Evolutionary conservation across 92 coral and sea anemone genomes (phyloP).

Genomic region (Ricordea florida): DNA sequence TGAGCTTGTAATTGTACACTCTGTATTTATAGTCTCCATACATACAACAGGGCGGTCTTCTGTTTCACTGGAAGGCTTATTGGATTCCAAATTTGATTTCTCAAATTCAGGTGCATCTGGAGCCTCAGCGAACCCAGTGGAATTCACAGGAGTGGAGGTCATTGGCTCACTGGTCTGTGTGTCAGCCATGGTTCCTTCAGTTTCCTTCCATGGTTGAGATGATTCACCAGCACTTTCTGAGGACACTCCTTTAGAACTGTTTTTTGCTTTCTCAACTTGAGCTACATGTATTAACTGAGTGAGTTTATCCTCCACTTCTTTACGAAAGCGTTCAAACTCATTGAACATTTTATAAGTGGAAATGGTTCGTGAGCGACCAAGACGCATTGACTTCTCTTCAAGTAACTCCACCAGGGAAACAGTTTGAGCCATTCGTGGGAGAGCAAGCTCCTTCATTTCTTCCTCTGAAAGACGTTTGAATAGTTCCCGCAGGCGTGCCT

Average conservation of each 20-base stretch:
- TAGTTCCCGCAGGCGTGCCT: constrained; percentile 20
- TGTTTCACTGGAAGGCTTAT: too few species aligned
- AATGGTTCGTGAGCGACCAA: not conserved
- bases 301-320: constrained; percentile 13
- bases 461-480: constrained; percentile 6
- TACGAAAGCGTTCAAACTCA: constrained; percentile 41
- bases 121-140: too few species aligned
- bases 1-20: too few species aligned
- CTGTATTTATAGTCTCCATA: too few species aligned
- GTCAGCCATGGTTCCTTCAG: not conserved
- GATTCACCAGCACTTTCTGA: not conserved
- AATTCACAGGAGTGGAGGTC: too few species aligned
- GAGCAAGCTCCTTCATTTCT: not conserved
- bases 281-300: not conserved
- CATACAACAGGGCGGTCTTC: too few species aligned
- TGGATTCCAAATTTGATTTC: too few species aligned
- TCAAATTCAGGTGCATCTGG: too few species aligned
- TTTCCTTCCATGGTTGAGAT: not conserved
- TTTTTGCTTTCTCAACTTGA: not conserved
- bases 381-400: constrained; percentile 19
- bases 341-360: constrained; percentile 31
- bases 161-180: too few species aligned
- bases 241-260: too few species aligned
- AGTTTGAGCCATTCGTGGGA: constrained; percentile 7
- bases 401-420: constrained; percentile 21